A percentile compares a stretch with the other conserved stretches of the same genome.
Evolutionary conservation across 2,888 invertebrate species (phyloP).

Genomic region (Hipparchia sbordonii): DNA sequence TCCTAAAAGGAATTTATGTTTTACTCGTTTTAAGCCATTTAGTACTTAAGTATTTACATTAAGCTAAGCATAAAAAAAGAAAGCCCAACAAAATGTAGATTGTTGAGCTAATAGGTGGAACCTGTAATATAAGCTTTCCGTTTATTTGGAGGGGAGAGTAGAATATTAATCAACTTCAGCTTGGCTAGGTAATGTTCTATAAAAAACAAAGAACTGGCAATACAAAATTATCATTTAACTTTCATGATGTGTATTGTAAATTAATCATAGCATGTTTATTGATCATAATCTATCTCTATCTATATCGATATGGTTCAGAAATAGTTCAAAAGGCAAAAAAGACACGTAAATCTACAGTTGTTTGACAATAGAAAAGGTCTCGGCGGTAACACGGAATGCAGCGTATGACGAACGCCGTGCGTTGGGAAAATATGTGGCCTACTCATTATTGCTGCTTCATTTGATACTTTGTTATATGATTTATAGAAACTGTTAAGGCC

Average conservation of each 20-base stretch:
- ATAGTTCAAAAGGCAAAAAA: slow-evolving; percentile 34
- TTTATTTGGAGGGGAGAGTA: too few relatives aligned
- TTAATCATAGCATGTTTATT: slow-evolving; percentile 5
- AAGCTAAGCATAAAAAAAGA: too few relatives aligned
- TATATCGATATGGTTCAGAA: background rate
- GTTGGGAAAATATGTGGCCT: slow-evolving; percentile 23
- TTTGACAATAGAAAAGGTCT: slow-evolving; percentile 47
- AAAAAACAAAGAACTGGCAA: too few relatives aligned
- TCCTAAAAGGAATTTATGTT: too few relatives aligned
- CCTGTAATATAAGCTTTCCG: too few relatives aligned
- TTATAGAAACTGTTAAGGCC: slow-evolving; percentile 30
- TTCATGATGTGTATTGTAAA: background rate
- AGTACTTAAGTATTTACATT: too few relatives aligned
- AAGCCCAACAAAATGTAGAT: too few relatives aligned
- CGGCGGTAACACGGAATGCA: slow-evolving; percentile 36
- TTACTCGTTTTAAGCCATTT: too few relatives aligned
- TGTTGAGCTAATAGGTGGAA: too few relatives aligned
- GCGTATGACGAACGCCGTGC: slow-evolving; percentile 20
- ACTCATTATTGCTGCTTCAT: slow-evolving; percentile 9
- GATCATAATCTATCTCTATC: slow-evolving; percentile 8
- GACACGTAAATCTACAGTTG: slow-evolving; percentile 35
- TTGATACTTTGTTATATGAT: slow-evolving; percentile 8
- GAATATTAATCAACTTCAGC: too few relatives aligned
- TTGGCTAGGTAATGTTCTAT: too few relatives aligned
- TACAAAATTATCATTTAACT: too few relatives aligned